phyloP scores from a whole-genome alignment of 2,797 vertebrate genomes.

The Xenopus petersii region DNA sequence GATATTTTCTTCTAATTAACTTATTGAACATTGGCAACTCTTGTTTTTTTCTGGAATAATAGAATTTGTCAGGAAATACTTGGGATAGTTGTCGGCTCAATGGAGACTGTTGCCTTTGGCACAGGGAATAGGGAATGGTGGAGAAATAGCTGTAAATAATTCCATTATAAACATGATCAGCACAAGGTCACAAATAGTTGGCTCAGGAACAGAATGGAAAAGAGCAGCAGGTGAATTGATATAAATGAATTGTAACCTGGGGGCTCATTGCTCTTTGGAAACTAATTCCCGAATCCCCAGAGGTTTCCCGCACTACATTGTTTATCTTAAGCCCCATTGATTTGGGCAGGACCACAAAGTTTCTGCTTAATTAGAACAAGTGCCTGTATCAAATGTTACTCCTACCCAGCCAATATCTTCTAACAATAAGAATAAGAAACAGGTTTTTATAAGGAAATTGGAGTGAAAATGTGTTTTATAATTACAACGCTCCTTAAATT shows the following conservation, averaged over 20 bases:
- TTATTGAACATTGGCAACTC: background rate
- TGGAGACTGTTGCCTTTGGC: background rate
- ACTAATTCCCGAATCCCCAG: background rate
- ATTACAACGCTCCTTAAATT: too few relatives aligned
- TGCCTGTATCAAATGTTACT: too few relatives aligned
- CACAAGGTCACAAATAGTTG: background rate
- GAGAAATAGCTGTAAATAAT: too few relatives aligned
- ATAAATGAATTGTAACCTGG: background rate
- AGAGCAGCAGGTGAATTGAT: background rate
- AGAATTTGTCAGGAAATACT: background rate
- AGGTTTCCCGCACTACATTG: background rate
- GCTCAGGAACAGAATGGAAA: background rate
- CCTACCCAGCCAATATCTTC: too few relatives aligned
- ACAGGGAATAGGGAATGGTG: background rate
- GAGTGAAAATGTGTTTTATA: too few relatives aligned
- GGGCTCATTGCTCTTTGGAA: background rate
- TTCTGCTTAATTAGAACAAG: too few relatives aligned
- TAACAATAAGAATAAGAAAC: too few relatives aligned
- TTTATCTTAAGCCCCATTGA: too few relatives aligned
- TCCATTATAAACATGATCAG: background rate
- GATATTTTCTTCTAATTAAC: background rate
- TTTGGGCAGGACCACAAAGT: too few relatives aligned
- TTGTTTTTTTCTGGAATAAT: background rate
- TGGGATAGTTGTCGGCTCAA: background rate
- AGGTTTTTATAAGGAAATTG: too few relatives aligned